Percentiles rank a stretch among this genome's conserved stretches.
These are phyloP conservation scores for Villa cingulata DNA, from an alignment of 2,888 invertebrate genomes.

Conservation along the genomic window DNA sequence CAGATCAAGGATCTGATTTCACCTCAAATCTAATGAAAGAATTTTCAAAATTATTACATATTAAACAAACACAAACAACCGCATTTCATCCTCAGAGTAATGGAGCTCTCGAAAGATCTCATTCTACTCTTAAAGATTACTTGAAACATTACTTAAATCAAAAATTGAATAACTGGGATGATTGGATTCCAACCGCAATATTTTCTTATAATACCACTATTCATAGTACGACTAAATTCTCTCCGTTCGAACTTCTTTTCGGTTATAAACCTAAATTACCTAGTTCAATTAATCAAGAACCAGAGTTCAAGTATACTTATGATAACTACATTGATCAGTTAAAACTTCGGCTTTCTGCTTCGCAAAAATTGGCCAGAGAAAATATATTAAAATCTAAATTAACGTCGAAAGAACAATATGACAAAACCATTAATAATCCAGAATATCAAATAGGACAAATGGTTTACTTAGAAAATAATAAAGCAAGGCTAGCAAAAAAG, in stretches of 20 bases:
- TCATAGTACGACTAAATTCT: slow-evolving; percentile 23
- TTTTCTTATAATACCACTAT: slow-evolving; percentile 22
- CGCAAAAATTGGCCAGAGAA: slow-evolving; percentile 8
- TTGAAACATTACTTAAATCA: slow-evolving; percentile 22
- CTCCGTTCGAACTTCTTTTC: slow-evolving; percentile 18
- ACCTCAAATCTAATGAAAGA: slow-evolving; percentile 23
- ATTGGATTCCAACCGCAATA: slow-evolving; percentile 21
- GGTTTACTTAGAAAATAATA: slow-evolving; percentile 8
- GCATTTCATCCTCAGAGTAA: slow-evolving; percentile 25
- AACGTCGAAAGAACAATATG: slow-evolving; percentile 6
- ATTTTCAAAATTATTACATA: slow-evolving; percentile 22
- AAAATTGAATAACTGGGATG: slow-evolving; percentile 23
- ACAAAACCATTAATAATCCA: slow-evolving; percentile 1
- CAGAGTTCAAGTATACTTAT: slow-evolving; percentile 8
- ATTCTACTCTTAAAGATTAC: slow-evolving; percentile 18
- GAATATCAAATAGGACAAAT: slow-evolving; percentile 5
- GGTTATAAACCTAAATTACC: slow-evolving; percentile 8
- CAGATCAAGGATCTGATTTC: slow-evolving; percentile 30
- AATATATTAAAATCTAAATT: slow-evolving; percentile 6
- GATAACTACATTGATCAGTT: slow-evolving; percentile 8
- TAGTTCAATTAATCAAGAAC: slow-evolving; percentile 1
- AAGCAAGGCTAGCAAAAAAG: slow-evolving; percentile 4
- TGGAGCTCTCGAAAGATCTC: slow-evolving; percentile 23
- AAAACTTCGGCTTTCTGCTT: slow-evolving; percentile 7
- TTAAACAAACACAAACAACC: slow-evolving; percentile 20